Evolutionary conservation across 2,797 vertebrate species (phyloP).

Genomic region (Coccyzus lansbergi): DNA sequence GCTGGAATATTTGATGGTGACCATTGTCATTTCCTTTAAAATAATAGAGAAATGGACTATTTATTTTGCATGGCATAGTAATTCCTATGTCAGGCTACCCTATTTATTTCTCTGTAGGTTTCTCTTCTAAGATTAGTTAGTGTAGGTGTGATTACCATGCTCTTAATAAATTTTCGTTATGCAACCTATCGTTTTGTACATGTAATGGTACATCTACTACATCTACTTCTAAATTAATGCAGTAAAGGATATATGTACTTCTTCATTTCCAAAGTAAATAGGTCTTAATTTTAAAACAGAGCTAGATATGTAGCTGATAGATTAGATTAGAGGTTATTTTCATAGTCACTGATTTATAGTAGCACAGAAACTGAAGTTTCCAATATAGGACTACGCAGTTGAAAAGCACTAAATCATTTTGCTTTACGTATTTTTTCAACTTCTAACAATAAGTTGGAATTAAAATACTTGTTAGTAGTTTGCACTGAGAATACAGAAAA

Average conservation of each 20-base stretch:
- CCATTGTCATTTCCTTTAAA: neutral
- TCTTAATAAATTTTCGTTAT: neutral
- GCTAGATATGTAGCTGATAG: neutral
- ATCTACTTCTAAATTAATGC: neutral
- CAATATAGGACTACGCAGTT: neutral
- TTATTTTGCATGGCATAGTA: neutral
- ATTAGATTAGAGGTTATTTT: neutral
- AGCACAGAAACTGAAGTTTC: neutral
- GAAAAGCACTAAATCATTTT: neutral
- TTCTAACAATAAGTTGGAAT: slow-evolving; percentile 12
- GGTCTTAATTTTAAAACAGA: neutral
- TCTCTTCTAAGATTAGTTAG: neutral
- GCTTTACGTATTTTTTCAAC: neutral
- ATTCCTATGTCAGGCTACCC: neutral
- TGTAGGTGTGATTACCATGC: neutral
- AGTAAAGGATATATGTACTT: neutral
- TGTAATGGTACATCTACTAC: neutral
- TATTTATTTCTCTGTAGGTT: neutral
- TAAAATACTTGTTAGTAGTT: neutral
- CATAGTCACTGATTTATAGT: neutral
- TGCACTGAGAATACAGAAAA: slow-evolving; percentile 47
- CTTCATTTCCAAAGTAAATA: neutral
- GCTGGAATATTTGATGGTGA: neutral
- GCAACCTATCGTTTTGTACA: neutral
- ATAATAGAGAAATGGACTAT: neutral